These are phyloP conservation scores for Pseudorectes ferrugineus DNA, from an alignment of 2,113 vertebrate species.

Conservation along the genomic window DNA sequence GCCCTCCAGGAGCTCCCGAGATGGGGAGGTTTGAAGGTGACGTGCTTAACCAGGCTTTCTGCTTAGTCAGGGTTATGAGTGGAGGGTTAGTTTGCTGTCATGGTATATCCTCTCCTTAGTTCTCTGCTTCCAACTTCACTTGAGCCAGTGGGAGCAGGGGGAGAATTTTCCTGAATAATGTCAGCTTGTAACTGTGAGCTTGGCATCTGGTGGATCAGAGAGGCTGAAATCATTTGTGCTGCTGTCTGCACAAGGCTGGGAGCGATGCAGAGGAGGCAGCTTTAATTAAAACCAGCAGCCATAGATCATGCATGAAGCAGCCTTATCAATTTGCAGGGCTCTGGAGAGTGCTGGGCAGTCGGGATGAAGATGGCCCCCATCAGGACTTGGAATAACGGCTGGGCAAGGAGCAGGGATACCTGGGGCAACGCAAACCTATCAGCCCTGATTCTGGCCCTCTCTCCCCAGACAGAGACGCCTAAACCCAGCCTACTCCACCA, in stretches of 20 bases:
- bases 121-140: not conserved
- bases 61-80: not conserved
- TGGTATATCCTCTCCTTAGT: not conserved
- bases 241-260: not conserved
- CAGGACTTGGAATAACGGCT: accelerated
- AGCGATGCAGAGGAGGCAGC: not conserved
- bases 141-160: not conserved
- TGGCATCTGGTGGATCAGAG: not conserved
- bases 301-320: not conserved
- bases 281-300: slow-evolving; percentile 27
- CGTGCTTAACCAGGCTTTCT: not conserved
- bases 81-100: not conserved
- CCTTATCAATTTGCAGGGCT: not conserved
- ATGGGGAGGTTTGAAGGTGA: not conserved
- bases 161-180: not conserved
- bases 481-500: not conserved
- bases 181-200: not conserved
- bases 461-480: not conserved
- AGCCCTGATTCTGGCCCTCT: not conserved
- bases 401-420: not conserved
- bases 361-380: not conserved
- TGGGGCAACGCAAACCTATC: not conserved
- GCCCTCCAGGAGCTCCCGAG: not conserved
- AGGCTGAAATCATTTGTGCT: not conserved
- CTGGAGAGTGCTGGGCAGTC: accelerated